Percentiles rank a stretch among this genome's conserved stretches.
These are phyloP conservation scores for Phengaris alcon DNA, from an alignment of 2,888 invertebrate species.

Conservation along the genomic window DNA sequence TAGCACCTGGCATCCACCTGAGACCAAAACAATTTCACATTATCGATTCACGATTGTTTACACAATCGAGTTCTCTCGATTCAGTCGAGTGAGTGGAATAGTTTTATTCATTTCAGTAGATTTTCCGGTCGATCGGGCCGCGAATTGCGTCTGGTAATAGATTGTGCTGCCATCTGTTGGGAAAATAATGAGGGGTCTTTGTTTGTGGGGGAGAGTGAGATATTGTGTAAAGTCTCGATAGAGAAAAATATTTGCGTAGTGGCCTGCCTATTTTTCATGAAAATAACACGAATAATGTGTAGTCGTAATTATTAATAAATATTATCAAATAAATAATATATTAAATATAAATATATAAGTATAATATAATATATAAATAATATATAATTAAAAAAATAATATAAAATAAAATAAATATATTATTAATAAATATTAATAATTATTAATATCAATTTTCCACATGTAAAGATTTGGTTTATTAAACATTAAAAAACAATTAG, in stretches of 20 bases:
- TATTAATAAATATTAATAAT: too few species aligned
- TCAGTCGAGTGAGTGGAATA: conserved; percentile 44
- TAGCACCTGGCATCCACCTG: neutral
- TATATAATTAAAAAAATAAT: too few species aligned
- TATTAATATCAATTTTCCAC: too few species aligned
- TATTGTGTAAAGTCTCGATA: neutral
- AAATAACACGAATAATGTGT: neutral
- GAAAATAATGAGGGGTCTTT: conserved; percentile 35
- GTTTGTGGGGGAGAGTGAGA: conserved; percentile 22
- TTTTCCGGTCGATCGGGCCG: conserved; percentile 69
- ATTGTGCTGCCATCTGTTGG: conserved; percentile 77
- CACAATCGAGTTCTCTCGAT: conserved; percentile 1
- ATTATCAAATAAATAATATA: too few species aligned
- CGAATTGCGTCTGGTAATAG: conserved; percentile 73
- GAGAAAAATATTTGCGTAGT: neutral
- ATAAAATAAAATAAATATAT: too few species aligned
- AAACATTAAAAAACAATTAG: too few species aligned
- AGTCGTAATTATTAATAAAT: too few species aligned
- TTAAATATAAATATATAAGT: too few species aligned
- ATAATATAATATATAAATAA: too few species aligned
- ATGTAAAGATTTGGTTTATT: too few species aligned
- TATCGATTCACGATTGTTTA: conserved; percentile 4
- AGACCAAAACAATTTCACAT: neutral
- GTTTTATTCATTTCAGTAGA: conserved; percentile 77
- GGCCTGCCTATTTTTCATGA: neutral